Conservation (phyloP, 2,797 vertebrate species). For the Chelmon rostratus region DNA sequence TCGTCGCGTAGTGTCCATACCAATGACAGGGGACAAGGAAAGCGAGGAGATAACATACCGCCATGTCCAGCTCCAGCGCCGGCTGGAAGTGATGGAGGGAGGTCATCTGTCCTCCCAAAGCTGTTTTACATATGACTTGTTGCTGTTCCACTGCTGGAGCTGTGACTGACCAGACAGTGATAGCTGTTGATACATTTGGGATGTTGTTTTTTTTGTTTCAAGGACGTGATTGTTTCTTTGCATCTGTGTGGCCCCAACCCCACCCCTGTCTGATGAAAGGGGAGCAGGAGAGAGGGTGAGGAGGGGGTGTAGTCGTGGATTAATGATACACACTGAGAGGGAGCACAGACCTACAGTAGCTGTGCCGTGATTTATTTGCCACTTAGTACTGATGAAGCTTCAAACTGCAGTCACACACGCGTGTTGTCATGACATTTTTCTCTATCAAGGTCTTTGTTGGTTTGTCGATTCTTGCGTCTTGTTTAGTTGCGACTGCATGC, state of each 20-base stretch:
- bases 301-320: slow-evolving; percentile 78
- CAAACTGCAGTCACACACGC: slow-evolving; percentile 92
- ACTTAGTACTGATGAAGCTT: slow-evolving; percentile 98
- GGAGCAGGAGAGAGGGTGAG: slow-evolving; percentile 33
- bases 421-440: slow-evolving; percentile 93
- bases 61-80: slow-evolving; percentile 48
- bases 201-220: slow-evolving; percentile 45
- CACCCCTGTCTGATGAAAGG: slow-evolving; percentile 74
- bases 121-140: slow-evolving; percentile 35
- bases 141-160: not conserved
- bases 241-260: slow-evolving; percentile 58
- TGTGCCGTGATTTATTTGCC: slow-evolving; percentile 96
- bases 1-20: slow-evolving; percentile 62
- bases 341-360: slow-evolving; percentile 84
- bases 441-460: slow-evolving; percentile 85
- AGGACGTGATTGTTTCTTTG: slow-evolving; percentile 53
- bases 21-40: slow-evolving; percentile 74
- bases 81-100: slow-evolving; percentile 35
- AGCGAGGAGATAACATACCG: slow-evolving; percentile 52
- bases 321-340: slow-evolving; percentile 90
- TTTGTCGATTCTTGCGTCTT: slow-evolving; percentile 75
- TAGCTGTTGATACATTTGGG: slow-evolving; percentile 29
- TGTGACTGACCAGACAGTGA: not conserved
- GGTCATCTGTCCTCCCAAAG: slow-evolving; percentile 48
- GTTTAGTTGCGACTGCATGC: slow-evolving; percentile 47